Evolutionary conservation across 1,140 invertebrate genomes (phyloP).

Genomic region (Rhyzopertha dominica): DNA sequence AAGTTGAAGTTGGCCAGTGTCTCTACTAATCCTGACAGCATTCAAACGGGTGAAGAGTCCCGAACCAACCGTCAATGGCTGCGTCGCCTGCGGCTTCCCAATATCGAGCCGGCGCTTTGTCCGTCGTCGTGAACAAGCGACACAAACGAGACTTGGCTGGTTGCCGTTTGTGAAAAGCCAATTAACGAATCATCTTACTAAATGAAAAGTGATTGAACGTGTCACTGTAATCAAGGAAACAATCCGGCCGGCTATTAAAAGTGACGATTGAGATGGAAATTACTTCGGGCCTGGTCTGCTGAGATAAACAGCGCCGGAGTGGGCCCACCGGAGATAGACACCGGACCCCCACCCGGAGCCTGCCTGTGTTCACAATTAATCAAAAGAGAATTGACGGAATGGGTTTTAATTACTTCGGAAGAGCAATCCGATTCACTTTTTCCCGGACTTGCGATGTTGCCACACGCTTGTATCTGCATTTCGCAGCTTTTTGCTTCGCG

Average conservation of each 20-base stretch:
- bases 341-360: constrained; percentile 17
- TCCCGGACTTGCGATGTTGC: too few relatives aligned
- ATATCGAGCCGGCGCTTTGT: too few relatives aligned
- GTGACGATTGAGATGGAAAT: constrained; percentile 46
- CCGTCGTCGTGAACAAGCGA: constrained; percentile 32
- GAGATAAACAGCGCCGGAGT: constrained; percentile 38
- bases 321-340: constrained; percentile 26
- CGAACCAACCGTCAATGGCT: too few relatives aligned
- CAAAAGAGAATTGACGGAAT: constrained; percentile 44
- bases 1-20: too few relatives aligned
- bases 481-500: too few relatives aligned
- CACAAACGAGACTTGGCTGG: constrained; percentile 26
- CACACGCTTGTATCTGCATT: too few relatives aligned
- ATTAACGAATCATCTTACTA: constrained; percentile 44
- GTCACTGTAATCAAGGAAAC: constrained; percentile 45
- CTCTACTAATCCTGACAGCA: too few relatives aligned
- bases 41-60: too few relatives aligned
- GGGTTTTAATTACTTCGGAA: constrained; percentile 41
- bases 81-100: too few relatives aligned
- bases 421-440: too few relatives aligned
- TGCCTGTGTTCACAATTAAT: constrained; percentile 42
- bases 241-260: constrained; percentile 43
- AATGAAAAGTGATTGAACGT: constrained; percentile 45
- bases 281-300: constrained; percentile 37
- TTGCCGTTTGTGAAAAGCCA: constrained; percentile 43